Percentiles rank a stretch among this genome's conserved stretches.
Conservation (phyloP, 53 echinoderm and acorn worm genomes). For the Holothuria leucospilota region DNA sequence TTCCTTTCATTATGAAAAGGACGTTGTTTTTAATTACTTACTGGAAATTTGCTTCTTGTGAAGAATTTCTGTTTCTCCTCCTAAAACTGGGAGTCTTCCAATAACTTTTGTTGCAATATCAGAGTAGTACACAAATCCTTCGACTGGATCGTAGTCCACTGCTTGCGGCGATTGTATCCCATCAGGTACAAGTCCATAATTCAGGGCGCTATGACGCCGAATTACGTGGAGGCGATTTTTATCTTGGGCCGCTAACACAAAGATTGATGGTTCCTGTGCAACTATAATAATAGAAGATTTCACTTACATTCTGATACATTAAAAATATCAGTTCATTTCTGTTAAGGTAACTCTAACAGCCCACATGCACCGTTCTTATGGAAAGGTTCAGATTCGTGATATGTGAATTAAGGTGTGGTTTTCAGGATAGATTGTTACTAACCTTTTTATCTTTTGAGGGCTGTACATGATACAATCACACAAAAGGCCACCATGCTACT, state of each 20-base stretch:
- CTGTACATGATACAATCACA: too few relatives aligned
- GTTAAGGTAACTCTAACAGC: too few relatives aligned
- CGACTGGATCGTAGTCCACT: slow-evolving; percentile 29
- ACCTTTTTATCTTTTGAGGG: too few relatives aligned
- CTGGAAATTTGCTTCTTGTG: slow-evolving; percentile 4
- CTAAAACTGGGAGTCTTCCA: neutral
- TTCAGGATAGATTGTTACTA: too few relatives aligned
- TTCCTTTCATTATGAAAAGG: too few relatives aligned
- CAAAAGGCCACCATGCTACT: too few relatives aligned
- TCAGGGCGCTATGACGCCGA: neutral
- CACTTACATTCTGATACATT: too few relatives aligned
- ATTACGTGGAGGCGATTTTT: neutral
- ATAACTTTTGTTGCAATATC: slow-evolving; percentile 2
- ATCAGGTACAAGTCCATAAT: neutral
- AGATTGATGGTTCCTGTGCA: neutral
- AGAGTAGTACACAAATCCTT: neutral
- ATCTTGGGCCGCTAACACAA: slow-evolving; percentile 19
- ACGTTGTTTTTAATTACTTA: neutral
- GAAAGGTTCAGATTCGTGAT: too few relatives aligned
- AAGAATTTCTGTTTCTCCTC: slow-evolving; percentile 5
- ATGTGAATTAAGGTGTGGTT: too few relatives aligned
- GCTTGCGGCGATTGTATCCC: neutral
- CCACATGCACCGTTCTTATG: too few relatives aligned
- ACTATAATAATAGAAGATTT: neutral
- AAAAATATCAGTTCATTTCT: too few relatives aligned